Conservation (phyloP, 2,888 invertebrate species). For the Tridacna crocea region DNA sequence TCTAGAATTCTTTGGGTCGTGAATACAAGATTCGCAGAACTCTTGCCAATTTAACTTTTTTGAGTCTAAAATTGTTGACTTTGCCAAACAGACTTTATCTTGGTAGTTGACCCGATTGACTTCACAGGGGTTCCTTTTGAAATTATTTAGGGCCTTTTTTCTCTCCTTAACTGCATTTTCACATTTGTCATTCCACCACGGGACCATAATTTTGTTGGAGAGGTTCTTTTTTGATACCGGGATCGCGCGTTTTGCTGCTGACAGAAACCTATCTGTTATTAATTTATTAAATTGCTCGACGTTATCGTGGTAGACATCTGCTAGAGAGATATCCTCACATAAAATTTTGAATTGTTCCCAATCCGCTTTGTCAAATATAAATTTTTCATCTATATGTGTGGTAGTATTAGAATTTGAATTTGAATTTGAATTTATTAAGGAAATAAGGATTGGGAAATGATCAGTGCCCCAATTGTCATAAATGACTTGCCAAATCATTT, state of each 20-base stretch:
- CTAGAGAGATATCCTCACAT: background rate
- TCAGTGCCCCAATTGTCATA: slow-evolving; percentile 20
- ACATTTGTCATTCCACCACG: slow-evolving; percentile 19
- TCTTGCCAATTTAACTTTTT: slow-evolving; percentile 17
- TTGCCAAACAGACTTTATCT: background rate
- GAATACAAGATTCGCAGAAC: no score
- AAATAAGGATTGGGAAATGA: slow-evolving; percentile 25
- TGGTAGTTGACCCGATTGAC: slow-evolving; percentile 14
- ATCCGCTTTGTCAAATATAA: background rate
- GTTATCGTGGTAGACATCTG: background rate
- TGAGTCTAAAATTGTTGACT: background rate
- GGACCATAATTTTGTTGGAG: background rate
- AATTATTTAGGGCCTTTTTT: slow-evolving; percentile 23
- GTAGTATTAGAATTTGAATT: background rate
- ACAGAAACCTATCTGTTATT: background rate
- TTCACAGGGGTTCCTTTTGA: slow-evolving; percentile 19
- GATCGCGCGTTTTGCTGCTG: background rate
- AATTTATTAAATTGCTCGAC: background rate
- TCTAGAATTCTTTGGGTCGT: slow-evolving; percentile 3
- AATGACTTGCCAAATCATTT: slow-evolving; percentile 3
- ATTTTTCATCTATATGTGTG: background rate
- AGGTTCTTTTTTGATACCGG: background rate
- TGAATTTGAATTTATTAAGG: background rate
- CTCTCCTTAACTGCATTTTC: slow-evolving; percentile 1
- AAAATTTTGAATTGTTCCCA: background rate